phyloP scores from a whole-genome alignment of 2,797 vertebrate genomes.

The Phrynocephalus vlangalii region DNA sequence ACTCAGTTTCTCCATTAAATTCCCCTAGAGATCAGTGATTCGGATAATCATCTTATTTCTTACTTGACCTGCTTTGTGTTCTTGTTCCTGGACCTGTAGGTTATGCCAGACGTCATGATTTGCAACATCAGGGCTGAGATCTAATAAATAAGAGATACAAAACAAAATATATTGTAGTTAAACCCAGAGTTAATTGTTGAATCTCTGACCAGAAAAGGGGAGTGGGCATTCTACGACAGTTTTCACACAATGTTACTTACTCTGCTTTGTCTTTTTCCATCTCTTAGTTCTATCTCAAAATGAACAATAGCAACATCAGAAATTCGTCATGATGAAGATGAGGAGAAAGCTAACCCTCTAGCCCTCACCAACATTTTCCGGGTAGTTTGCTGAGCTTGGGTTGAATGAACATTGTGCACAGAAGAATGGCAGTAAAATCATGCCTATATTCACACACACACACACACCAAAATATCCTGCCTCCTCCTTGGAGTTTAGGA shows the following conservation, averaged over 20 bases:
- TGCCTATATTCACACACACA: neutral
- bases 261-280: neutral
- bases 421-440: neutral
- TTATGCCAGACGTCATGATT: neutral
- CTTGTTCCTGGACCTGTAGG: neutral
- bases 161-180: neutral
- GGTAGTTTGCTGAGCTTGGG: too few relatives aligned
- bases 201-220: neutral
- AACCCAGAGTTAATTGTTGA: neutral
- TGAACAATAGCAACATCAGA: neutral
- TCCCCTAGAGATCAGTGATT: constrained; percentile 3
- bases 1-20: neutral
- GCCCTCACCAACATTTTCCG: too few relatives aligned
- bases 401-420: neutral
- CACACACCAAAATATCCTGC: neutral
- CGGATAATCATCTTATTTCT: neutral
- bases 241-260: neutral
- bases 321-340: too few relatives aligned
- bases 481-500: neutral
- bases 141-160: neutral
- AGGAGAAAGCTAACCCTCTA: too few relatives aligned
- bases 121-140: neutral
- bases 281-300: neutral
- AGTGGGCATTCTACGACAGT: neutral
- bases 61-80: neutral